Conservation (phyloP, 2,797 vertebrate species). For the Lateolabrax maculatus region DNA sequence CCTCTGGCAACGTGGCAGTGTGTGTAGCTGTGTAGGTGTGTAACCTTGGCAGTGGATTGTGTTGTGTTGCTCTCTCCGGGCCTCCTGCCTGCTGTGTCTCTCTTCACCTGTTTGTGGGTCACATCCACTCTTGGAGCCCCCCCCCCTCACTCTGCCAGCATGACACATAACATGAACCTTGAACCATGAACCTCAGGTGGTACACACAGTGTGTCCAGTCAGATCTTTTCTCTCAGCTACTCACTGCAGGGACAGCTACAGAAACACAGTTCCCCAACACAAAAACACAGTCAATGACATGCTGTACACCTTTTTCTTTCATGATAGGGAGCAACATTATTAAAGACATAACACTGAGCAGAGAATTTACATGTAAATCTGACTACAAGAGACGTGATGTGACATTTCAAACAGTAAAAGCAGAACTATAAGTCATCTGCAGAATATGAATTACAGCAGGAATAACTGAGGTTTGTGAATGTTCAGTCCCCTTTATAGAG, state of each 20-base stretch:
- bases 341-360: too few relatives aligned
- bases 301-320: background rate
- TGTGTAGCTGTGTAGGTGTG: constrained; percentile 34
- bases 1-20: too few relatives aligned
- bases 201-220: background rate
- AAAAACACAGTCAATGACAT: background rate
- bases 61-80: constrained; percentile 30
- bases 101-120: constrained; percentile 56
- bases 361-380: constrained; percentile 2
- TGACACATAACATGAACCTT: constrained; percentile 36
- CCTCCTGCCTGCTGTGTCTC: constrained; percentile 44
- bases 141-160: too few relatives aligned
- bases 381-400: background rate
- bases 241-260: background rate
- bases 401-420: constrained; percentile 9
- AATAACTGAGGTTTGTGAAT: constrained; percentile 23
- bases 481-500: constrained; percentile 7
- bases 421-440: background rate
- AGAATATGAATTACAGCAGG: constrained; percentile 14
- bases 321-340: background rate
- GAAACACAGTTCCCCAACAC: background rate
- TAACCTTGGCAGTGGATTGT: constrained; percentile 32
- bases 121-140: constrained; percentile 31
- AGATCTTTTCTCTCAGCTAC: background rate
- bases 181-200: constrained; percentile 3